These are phyloP conservation scores for Caenorhabditis elegans DNA, from an alignment of 1,140 invertebrate genomes.

Conservation along the genomic window DNA sequence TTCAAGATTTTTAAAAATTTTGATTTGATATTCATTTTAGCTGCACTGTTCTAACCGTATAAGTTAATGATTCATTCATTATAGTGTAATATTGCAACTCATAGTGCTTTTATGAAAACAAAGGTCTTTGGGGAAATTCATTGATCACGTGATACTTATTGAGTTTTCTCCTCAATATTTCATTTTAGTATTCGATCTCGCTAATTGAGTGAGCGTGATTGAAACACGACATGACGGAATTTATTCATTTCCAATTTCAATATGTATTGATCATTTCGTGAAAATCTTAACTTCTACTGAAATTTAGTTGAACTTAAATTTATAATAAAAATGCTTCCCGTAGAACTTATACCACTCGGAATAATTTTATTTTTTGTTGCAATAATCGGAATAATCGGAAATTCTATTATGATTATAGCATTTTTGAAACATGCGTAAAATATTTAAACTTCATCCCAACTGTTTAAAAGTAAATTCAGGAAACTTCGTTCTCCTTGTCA, in stretches of 20 bases:
- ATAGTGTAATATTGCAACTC: no score
- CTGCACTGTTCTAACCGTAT: no score
- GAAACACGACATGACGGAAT: no score
- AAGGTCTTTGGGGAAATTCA: neutral
- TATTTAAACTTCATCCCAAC: neutral
- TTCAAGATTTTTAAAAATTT: no score
- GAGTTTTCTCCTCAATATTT: neutral
- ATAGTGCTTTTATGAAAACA: neutral
- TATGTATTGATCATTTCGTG: no score
- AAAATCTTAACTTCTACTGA: no score
- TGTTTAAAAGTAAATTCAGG: neutral
- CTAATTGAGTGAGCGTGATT: slow-evolving; percentile 2
- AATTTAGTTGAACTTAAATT: no score
- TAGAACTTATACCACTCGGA: neutral
- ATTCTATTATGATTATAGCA: neutral
- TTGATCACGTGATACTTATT: neutral
- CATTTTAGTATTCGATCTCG: neutral
- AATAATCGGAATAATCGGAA: neutral
- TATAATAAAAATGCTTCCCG: neutral
- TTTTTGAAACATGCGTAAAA: neutral
- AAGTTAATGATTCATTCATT: no score
- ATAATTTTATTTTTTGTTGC: neutral
- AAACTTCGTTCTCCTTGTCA: neutral
- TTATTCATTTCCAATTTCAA: no score
- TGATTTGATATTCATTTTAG: no score